Base-by-base conservation (phyloP, 2,797 vertebrate species). In the Xiphorhynchus erythropygius region DNA sequence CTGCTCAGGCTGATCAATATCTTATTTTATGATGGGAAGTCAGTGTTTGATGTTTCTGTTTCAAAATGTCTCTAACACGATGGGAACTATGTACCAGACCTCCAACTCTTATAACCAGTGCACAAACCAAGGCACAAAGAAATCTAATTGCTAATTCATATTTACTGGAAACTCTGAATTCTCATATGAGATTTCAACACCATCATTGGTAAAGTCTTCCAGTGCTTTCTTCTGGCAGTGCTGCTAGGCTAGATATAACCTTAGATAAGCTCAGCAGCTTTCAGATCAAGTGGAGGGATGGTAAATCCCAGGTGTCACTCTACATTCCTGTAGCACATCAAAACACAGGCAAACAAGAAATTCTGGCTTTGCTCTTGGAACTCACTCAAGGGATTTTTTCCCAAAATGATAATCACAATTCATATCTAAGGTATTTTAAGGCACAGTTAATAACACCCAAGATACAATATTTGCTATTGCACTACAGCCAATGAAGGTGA, bases 141-240 rank as follows among this genome's bases (percentile, higher is more conserved):
- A 46, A 33, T 67, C 42, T 11, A 68, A 78, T 13, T 68, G 46
- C 73, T 76, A 86, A 84, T 85, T 90, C 22, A 13, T 56, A 53
- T 95, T 74, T 91, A 78, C 49, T 41, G 42, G 70, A 75, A 84
- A 78, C 46, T 90, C 33, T n/a, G 35, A 96, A 70, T 71, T 91
- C 9, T 78, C 7, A 4, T 46, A 41, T 22, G 44, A 84, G 59
- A 84, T 69, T 79, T 89, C 77, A 84, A 57, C 39, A 71, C 11
- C 28, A 57, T 32, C 39, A 55, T 0, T 33, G 46, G 14, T 33
- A 60, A 62, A 80, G 60, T 41, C 28, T 79, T 69, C 30, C n/a
- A 70, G 50, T 68, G 57, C 28, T 68, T 79, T 79, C 33, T 76
- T 59, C 65, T 75, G 41, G 37, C 73, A 80, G 18, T 60, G 57